Conservation (phyloP, 2,888 invertebrate species). For the Ophion ventricosus region DNA sequence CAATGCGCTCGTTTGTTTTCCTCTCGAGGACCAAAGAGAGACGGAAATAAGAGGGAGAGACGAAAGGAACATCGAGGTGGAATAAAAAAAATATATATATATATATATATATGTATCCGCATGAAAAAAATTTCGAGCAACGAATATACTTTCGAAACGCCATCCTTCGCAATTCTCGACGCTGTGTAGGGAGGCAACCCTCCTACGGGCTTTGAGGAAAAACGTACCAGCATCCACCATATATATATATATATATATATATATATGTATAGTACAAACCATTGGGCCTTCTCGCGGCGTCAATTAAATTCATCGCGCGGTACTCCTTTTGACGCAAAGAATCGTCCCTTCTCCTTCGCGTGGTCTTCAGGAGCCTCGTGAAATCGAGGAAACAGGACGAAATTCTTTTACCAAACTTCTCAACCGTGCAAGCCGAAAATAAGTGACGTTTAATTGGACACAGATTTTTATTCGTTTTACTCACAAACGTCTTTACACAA, state of each 20-base stretch:
- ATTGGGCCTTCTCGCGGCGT: slow-evolving; percentile 2
- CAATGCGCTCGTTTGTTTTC: slow-evolving; percentile 66
- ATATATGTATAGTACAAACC: slow-evolving; percentile 7
- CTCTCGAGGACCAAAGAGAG: slow-evolving; percentile 29
- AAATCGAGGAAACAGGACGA: not conserved
- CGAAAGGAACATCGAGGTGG: slow-evolving; percentile 16
- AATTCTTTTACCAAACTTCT: not conserved
- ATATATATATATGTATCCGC: slow-evolving; percentile 22
- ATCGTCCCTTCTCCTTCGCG: slow-evolving; percentile 13
- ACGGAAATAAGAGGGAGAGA: slow-evolving; percentile 42
- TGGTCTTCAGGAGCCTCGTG: not conserved
- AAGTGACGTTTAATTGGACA: not conserved
- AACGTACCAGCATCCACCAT: slow-evolving; percentile 17
- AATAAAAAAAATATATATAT: slow-evolving; percentile 49
- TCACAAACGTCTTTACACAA: not conserved
- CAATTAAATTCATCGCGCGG: slow-evolving; percentile 53
- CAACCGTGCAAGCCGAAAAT: slow-evolving; percentile 8
- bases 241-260: too few species aligned
- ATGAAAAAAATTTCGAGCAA: slow-evolving; percentile 48
- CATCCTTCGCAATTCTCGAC: slow-evolving; percentile 2
- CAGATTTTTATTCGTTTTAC: not conserved
- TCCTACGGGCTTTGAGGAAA: slow-evolving; percentile 33
- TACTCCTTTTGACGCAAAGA: slow-evolving; percentile 52
- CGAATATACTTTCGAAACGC: slow-evolving; percentile 44
- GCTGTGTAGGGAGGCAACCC: not conserved